A percentile compares a stretch with the other conserved stretches of the same genome.
phyloP scores from a whole-genome alignment of 2,888 invertebrate species.

The Nezara viridula region DNA sequence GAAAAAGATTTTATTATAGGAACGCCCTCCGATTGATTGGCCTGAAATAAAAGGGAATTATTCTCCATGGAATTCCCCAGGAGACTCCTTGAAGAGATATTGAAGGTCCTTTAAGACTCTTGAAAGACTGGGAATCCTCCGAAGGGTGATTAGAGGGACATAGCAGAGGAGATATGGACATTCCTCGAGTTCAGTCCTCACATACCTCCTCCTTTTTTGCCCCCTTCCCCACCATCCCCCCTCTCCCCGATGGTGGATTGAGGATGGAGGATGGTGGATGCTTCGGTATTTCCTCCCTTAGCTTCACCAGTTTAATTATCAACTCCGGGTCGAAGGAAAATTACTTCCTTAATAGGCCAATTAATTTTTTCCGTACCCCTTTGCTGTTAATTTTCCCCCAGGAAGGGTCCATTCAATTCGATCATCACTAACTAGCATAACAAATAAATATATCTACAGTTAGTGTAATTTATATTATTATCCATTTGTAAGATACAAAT shows the following conservation, averaged over 20 bases:
- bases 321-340: background rate
- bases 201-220: slow-evolving; percentile 4
- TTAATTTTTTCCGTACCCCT: background rate
- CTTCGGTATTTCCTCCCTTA: background rate
- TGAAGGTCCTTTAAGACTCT: background rate
- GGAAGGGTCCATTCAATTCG: background rate
- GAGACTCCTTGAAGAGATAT: background rate
- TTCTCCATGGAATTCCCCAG: background rate
- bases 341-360: slow-evolving; percentile 8
- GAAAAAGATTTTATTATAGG: too few relatives aligned
- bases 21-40: too few relatives aligned
- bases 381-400: background rate
- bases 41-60: background rate
- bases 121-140: background rate
- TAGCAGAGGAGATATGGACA: background rate
- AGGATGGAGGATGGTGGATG: background rate
- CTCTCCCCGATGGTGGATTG: too few relatives aligned
- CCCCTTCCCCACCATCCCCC: background rate
- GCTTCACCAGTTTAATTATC: background rate
- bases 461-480: too few relatives aligned
- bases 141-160: background rate
- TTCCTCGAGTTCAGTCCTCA: background rate
- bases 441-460: too few relatives aligned
- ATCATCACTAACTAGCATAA: background rate
- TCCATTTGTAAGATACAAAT: too few relatives aligned